Evolutionary conservation across 2,797 vertebrate species (phyloP), one percentile per base, ranked within the genome.

Genomic region (Pipistrellus nathusii): DNA sequence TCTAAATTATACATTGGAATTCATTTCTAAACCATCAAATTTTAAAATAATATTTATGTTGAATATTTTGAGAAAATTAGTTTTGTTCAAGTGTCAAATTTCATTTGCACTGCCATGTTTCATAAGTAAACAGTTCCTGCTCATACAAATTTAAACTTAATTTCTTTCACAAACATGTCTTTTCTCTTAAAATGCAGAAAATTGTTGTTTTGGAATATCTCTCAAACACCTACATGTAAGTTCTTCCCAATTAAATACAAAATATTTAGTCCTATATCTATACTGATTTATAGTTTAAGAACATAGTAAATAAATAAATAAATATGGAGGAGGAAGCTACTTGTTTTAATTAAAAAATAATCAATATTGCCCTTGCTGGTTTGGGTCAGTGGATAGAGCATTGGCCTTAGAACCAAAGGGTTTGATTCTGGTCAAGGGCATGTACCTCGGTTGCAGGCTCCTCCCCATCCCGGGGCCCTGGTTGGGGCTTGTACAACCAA

Each of bases 331-430:
- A 30, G 2, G 5, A 57, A 86, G 76, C 78, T 85, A 68, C n/a
- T 80, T 88, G 8, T 82, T 94, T 90, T 84, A 62, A 75, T 68
- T 82, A 77, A 88, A 77, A 66, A 68, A 88, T 64, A 88, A 90
- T 69, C 18, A 88, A 83, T 73, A 62, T 30, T 62, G 27, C 59
- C 25, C 27, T 30, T 14, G 27, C 59, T 2, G 11, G 27, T 62
- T 62, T 62, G 27, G 12, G 25, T 62, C 59, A 62, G 27, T 62
- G 12, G 27, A 30, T 30, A 62, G 27, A 62, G 59, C 59, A 30
- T 14, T 62, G 59, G 27, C 59, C 59, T 62, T 12, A 0, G 2
- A 27, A 30, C 59, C 59, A 30, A 62, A 62, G 59, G 25, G 59
- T 14, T 30, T 30, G 27, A 62, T 62, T 30, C 59, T 5, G 6